Base-by-base conservation (phyloP, 2,797 vertebrate genomes). In the Vultur gryphus region DNA sequence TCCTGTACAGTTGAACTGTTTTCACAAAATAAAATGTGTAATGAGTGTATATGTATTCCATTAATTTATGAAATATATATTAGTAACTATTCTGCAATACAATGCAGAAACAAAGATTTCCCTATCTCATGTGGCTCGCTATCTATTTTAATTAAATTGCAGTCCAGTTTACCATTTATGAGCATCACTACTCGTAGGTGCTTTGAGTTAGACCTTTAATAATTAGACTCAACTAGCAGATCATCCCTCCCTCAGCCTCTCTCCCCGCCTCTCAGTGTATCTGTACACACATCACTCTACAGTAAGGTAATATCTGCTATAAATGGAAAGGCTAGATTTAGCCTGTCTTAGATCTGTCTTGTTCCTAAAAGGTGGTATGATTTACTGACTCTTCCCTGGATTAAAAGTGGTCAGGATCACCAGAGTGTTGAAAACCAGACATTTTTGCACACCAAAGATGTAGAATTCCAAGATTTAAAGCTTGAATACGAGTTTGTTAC, bases 11-110 rank as follows among this genome's bases (percentile, higher is more conserved):
- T 79, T 90, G 90, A 96, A 92, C 82, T 95, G 82, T 96, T 97
- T 92, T 96, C 89, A 90, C 89, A 92, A 90, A 97, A 95, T 84
- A 91, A 93, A 95, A 97, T 91, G 93, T 95, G 87, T 80, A 97
- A 95, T 93, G 84, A 95, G 89, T 94, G 62, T 94, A 91, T 91
- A n/a, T 28, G 11, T 88, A 48, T 49, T 73, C 65, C n/a, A 28
- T 71, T 71, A 37, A 77, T 65, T 71, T 54, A 52, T 66, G 6
- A 70, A 65, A 46, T 52, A 41, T 31, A 61, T 95, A 93, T 89
- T 86, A 94, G 90, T 95, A 94, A 90, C 92, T 91, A 76, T 96
- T 96, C 94, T 91, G 78, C 82, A 93, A 83, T 87, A 72, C 89
- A 97, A 31, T 64, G 88, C 73, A 89, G 95, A 95, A 94, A 94